Evolutionary conservation across 2,797 vertebrate genomes (phyloP), one percentile per base, ranked within the genome.

Genomic region (Sebastes umbrosus): DNA sequence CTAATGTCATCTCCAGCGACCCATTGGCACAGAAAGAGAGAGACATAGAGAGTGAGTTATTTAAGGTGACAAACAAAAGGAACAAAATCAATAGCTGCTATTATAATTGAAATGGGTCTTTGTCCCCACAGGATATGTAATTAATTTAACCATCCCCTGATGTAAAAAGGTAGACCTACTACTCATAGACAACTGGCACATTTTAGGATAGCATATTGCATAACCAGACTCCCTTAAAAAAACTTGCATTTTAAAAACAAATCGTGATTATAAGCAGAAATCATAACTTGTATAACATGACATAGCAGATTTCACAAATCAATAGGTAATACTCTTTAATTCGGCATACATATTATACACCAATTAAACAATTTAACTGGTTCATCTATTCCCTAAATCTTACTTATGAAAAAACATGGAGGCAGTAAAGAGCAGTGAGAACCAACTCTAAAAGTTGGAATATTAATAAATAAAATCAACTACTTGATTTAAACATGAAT

Each of bases 361-460:
- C 0, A 31, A 27, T 39, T 13, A 3, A 27, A 27, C 20, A 29
- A n/a, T 22, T 10, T 69, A 63, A 34, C 13, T 12, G 10, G 10
- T 60, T 46, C n/a, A 34, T 70, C n/a, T 14, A 71, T 46, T 34
- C 8, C 13, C 8, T 9, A 6, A 31, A 1, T 54, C 13, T 16
- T 69, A 13, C 31, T 60, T 16, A 1, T 4, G 5, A 22, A 59
- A 72, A 58, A 22, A 24, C 25, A 39, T 13, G 4, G 5, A 22
- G 3, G 8, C 2, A 1, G 27, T 5, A 50, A 20, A 31, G 4
- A 63, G 27, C 22, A 5, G n/a, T 4, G 31, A 57, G 14, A 75
- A 60, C 2, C 66, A 25, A 4, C 3, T 72, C 27, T 66, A 3
- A 64, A 84, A 84, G 72, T 81, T 81, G 1, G 4, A 3, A 8